phyloP scores from a whole-genome alignment of 2,797 vertebrate genomes.

The Rhynchonycteris naso region DNA sequence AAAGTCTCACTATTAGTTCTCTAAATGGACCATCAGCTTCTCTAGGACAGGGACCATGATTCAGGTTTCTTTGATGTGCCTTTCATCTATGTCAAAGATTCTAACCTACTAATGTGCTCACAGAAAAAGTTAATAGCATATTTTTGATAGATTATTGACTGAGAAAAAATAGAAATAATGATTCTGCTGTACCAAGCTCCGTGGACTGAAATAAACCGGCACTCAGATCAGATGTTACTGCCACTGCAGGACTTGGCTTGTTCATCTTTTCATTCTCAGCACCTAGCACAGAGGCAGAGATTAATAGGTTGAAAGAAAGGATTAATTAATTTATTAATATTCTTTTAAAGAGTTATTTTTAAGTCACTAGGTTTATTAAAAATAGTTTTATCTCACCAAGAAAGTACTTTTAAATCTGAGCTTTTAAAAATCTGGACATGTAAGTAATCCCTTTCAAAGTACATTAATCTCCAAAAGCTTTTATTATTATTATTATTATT shows the following conservation, averaged over 20 bases:
- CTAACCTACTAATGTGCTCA: neutral
- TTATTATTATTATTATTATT: neutral
- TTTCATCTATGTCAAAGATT: neutral
- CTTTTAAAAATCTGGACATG: slow-evolving; percentile 50
- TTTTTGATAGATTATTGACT: slow-evolving; percentile 22
- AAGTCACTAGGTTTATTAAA: slow-evolving; percentile 43
- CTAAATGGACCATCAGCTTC: neutral
- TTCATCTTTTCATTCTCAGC: slow-evolving; percentile 10
- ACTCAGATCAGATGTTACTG: neutral
- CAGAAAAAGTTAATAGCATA: slow-evolving; percentile 9
- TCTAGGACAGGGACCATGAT: neutral
- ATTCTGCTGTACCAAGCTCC: neutral
- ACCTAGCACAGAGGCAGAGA: neutral
- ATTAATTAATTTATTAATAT: slow-evolving; percentile 14
- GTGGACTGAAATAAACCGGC: neutral
- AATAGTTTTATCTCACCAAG: slow-evolving; percentile 52
- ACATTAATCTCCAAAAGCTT: slow-evolving; percentile 60
- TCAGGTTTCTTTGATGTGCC: neutral
- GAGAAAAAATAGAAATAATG: slow-evolving; percentile 11
- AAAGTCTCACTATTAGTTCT: neutral
- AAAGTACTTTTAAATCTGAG: slow-evolving; percentile 52
- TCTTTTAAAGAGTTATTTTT: slow-evolving; percentile 37
- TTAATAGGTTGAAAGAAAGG: slow-evolving; percentile 29
- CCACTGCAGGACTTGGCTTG: neutral
- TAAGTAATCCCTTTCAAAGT: slow-evolving; percentile 76